These are phyloP conservation scores for Sinopyrophorus schimmeli DNA, from an alignment of 2,888 invertebrate species.

Conservation along the genomic window DNA sequence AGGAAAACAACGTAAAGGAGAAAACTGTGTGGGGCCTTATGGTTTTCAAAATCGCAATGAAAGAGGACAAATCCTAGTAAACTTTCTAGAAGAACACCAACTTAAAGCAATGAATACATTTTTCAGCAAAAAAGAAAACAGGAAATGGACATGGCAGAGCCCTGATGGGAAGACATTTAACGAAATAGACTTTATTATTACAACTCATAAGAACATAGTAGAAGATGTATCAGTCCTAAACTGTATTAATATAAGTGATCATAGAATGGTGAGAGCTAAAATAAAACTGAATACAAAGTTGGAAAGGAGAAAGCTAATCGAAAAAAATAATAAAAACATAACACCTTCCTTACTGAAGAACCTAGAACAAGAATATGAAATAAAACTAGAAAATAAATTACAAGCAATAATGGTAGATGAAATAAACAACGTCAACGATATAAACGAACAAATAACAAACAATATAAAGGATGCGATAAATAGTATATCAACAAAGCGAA, in stretches of 20 bases:
- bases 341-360: background rate
- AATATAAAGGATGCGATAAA: background rate
- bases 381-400: too few species aligned
- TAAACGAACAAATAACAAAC: background rate
- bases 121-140: background rate
- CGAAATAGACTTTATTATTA: conserved; percentile 7
- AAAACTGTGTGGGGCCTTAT: too few species aligned
- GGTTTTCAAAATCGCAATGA: too few species aligned
- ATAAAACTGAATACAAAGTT: too few species aligned
- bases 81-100: conserved; percentile 3
- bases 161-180: conserved; percentile 3
- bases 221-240: too few species aligned
- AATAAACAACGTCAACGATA: background rate
- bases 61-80: too few species aligned
- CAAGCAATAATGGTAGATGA: too few species aligned
- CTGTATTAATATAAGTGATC: too few species aligned
- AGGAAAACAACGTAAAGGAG: background rate
- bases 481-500: background rate
- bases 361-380: background rate
- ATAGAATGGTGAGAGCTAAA: too few species aligned
- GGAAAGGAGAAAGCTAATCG: background rate
- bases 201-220: conserved; percentile 4
- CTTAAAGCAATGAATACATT: conserved; percentile 1
- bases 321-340: conserved; percentile 1
- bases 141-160: conserved; percentile 2